These are phyloP conservation scores for Augochlora pura DNA, from an alignment of 1,140 invertebrate species.

Conservation along the genomic window DNA sequence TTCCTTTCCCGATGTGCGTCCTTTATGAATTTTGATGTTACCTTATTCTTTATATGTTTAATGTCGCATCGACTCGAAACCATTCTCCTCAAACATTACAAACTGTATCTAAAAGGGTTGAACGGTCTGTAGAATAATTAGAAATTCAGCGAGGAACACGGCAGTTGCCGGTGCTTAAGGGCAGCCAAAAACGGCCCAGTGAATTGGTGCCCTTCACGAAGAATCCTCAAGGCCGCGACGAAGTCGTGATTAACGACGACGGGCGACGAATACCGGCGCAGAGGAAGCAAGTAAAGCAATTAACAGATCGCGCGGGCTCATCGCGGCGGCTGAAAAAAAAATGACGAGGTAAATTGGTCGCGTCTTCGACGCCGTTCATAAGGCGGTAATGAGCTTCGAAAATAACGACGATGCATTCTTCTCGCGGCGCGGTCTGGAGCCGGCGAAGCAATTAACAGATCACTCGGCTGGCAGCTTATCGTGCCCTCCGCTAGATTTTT, in stretches of 20 bases:
- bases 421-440: slow-evolving; percentile 1
- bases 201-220: neutral
- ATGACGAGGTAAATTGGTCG: neutral
- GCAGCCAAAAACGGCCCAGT: neutral
- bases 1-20: no score
- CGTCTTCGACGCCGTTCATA: neutral
- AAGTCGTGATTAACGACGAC: neutral
- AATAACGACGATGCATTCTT: slow-evolving; percentile 25
- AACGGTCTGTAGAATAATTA: no score
- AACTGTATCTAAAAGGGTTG: no score
- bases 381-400: neutral
- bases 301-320: neutral
- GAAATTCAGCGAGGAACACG: no score
- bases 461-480: slow-evolving; percentile 18
- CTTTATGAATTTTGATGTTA: no score
- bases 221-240: neutral
- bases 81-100: no score
- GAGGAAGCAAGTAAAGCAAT: neutral
- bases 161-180: no score
- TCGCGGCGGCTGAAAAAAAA: neutral
- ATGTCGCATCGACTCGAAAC: no score
- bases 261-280: neutral
- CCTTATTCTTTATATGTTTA: no score
- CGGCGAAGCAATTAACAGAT: slow-evolving; percentile 37
- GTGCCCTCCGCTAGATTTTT: slow-evolving; percentile 21